phyloP scores from a whole-genome alignment of 2,113 vertebrate species.

The Aptenodytes forsteri region DNA sequence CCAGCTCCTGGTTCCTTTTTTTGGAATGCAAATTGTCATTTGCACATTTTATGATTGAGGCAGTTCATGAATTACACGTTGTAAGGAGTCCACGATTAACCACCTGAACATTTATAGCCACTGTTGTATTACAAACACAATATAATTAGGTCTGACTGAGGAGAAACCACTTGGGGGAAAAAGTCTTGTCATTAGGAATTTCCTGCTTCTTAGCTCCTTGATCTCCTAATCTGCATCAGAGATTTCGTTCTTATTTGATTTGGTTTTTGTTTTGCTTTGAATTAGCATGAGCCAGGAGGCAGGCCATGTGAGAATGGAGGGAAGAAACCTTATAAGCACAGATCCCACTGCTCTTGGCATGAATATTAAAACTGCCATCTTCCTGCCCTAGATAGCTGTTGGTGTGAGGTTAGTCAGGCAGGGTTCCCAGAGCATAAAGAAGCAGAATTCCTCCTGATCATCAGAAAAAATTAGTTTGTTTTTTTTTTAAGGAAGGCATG shows the following conservation, averaged over 20 bases:
- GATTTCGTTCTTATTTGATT: not conserved
- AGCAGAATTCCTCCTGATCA: not conserved
- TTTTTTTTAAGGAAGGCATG: not conserved
- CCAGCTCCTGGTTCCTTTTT: not conserved
- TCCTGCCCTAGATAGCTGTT: not conserved
- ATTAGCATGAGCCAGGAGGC: not conserved
- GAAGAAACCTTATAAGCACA: not conserved
- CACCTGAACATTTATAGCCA: not conserved
- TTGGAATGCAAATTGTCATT: not conserved
- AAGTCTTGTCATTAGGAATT: not conserved
- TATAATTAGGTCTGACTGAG: not conserved
- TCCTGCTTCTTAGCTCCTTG: slow-evolving; percentile 7
- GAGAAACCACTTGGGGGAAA: not conserved
- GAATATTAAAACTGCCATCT: not conserved
- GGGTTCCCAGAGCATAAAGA: not conserved
- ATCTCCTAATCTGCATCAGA: slow-evolving; percentile 35
- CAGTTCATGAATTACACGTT: not conserved
- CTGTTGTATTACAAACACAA: not conserved
- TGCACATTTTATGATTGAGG: not conserved
- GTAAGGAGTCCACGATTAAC: not conserved
- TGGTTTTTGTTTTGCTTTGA: slow-evolving; percentile 21
- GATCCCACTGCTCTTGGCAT: not conserved
- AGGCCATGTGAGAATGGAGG: not conserved
- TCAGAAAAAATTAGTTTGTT: not conserved
- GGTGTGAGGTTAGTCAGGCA: not conserved